Percentiles rank a stretch among this genome's conserved stretches.
These are phyloP conservation scores for Tetranychus piercei DNA, from an alignment of 2,888 invertebrate species.

Conservation along the genomic window DNA sequence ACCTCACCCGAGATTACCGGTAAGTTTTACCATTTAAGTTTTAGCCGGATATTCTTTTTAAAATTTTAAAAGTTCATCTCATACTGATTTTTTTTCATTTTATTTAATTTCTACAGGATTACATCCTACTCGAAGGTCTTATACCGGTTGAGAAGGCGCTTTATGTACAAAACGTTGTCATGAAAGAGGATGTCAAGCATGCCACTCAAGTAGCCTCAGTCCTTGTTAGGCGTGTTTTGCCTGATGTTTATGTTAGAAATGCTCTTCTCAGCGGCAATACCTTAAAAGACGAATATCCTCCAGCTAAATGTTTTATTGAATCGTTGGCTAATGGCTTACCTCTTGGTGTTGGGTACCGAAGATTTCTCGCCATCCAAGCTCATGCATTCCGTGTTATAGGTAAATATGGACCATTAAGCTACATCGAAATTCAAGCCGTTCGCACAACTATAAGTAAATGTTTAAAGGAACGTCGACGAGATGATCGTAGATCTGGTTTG, in stretches of 20 bases:
- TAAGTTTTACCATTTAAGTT: too few species aligned
- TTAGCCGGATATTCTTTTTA: too few species aligned
- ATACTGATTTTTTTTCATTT: not conserved
- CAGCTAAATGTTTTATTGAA: not conserved
- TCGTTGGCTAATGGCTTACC: not conserved
- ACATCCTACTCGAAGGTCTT: not conserved
- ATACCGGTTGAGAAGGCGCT: not conserved
- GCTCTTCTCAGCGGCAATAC: not conserved
- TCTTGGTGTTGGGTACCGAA: not conserved
- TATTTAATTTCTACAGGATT: not conserved
- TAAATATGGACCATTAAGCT: not conserved
- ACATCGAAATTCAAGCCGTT: not conserved
- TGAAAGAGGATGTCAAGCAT: not conserved
- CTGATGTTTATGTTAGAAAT: not conserved
- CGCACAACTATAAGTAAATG: not conserved
- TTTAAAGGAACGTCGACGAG: not conserved
- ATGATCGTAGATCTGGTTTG: not conserved
- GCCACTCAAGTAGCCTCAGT: not conserved
- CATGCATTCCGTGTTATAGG: not conserved
- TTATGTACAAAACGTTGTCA: not conserved
- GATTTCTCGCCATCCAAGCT: not conserved
- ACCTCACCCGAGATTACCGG: not conserved
- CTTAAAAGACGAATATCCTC: not conserved
- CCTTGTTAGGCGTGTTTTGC: not conserved
- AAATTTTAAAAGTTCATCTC: too few species aligned